phyloP scores from a whole-genome alignment of 2,113 vertebrate genomes.

The Sylvietta virens region DNA sequence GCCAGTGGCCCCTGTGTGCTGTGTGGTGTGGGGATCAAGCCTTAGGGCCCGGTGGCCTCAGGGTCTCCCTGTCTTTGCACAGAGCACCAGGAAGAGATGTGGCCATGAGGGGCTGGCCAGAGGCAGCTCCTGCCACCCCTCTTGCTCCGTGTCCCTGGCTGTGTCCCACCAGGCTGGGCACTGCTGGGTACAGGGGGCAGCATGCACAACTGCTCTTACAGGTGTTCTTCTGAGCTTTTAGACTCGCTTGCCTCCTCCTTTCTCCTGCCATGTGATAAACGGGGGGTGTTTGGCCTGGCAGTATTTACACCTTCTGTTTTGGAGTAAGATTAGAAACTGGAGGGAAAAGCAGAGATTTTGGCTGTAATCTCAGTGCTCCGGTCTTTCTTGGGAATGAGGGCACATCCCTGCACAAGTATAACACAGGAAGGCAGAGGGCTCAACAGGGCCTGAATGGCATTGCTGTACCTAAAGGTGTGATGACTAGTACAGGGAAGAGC shows the following conservation, averaged over 20 bases:
- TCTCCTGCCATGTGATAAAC: not conserved
- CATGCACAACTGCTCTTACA: accelerated
- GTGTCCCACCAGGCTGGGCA: not conserved
- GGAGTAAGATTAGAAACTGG: not conserved
- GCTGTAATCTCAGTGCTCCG: not conserved
- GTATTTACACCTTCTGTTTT: not conserved
- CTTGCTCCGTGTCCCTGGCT: accelerated
- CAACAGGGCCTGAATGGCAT: not conserved
- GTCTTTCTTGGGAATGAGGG: not conserved
- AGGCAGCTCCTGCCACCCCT: not conserved
- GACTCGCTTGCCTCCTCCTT: not conserved
- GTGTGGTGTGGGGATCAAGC: accelerated
- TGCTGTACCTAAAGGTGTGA: not conserved
- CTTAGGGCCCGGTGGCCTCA: not conserved
- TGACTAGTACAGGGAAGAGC: not conserved
- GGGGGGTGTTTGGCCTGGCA: not conserved
- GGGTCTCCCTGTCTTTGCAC: not conserved
- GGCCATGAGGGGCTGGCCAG: accelerated
- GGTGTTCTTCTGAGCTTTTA: not conserved
- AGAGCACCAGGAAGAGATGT: not conserved
- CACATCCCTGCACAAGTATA: too few species aligned
- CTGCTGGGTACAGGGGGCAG: not conserved
- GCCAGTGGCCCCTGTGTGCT: accelerated
- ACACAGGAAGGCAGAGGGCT: not conserved
- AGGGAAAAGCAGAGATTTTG: not conserved